phyloP scores from a whole-genome alignment of 1,140 invertebrate genomes.

The Melitaea cinxia region DNA sequence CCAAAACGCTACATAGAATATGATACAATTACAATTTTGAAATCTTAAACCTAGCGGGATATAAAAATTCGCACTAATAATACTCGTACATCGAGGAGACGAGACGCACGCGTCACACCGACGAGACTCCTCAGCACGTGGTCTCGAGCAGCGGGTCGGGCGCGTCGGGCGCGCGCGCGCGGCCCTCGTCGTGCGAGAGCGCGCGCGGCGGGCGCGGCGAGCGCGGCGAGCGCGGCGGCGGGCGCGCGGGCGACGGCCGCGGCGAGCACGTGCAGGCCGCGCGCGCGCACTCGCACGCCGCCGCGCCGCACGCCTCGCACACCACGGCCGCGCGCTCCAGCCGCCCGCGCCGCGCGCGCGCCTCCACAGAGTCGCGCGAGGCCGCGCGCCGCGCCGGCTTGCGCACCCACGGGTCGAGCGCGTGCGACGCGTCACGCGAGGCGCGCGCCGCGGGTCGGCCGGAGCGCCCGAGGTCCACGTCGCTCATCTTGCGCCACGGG shows the following conservation, averaged over 20 bases:
- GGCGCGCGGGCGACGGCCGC: slow-evolving; percentile 48
- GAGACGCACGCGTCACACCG: not conserved
- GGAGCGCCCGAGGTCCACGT: slow-evolving; percentile 39
- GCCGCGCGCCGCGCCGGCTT: slow-evolving; percentile 35
- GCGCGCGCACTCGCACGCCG: slow-evolving; percentile 42
- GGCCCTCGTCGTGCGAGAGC: slow-evolving; percentile 58
- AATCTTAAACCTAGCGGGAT: slow-evolving; percentile 71
- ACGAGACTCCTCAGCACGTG: slow-evolving; percentile 56
- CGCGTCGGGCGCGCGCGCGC: slow-evolving; percentile 51
- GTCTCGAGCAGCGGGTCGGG: slow-evolving; percentile 67
- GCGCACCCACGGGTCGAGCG: slow-evolving; percentile 61
- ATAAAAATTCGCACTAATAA: slow-evolving; percentile 77
- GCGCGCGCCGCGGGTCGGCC: slow-evolving; percentile 25
- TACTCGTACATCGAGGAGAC: slow-evolving; percentile 59
- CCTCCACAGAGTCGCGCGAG: slow-evolving; percentile 34
- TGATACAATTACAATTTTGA: slow-evolving; percentile 75
- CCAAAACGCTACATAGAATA: slow-evolving; percentile 54
- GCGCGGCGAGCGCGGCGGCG: slow-evolving; percentile 41
- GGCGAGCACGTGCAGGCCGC: slow-evolving; percentile 54
- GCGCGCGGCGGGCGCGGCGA: slow-evolving; percentile 47
- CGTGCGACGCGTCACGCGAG: slow-evolving; percentile 35
- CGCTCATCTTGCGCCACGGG: slow-evolving; percentile 57
- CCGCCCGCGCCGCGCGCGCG: slow-evolving; percentile 43
- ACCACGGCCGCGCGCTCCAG: slow-evolving; percentile 55
- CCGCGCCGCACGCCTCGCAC: slow-evolving; percentile 54